Evolutionary conservation across 2,113 vertebrate species (phyloP).

Genomic region (Tupaia chinensis): DNA sequence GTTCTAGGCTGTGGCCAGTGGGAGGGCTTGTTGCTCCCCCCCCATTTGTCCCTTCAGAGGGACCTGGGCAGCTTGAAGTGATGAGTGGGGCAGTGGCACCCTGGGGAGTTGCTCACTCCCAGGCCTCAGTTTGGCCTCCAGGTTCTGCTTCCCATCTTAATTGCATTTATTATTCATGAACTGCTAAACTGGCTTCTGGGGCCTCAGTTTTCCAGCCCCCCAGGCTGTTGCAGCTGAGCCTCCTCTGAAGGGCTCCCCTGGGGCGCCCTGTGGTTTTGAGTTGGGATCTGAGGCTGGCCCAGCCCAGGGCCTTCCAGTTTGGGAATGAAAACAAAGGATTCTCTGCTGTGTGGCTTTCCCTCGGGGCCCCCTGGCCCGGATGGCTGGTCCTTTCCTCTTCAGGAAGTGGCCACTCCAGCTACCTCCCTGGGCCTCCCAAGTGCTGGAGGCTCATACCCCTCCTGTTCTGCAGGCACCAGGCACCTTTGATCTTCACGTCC

Average conservation of each 20-base stretch:
- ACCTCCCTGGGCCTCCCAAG: neutral
- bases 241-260: neutral
- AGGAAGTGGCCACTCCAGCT: neutral
- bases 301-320: neutral
- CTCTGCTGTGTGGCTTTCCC: neutral
- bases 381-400: neutral
- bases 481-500: neutral
- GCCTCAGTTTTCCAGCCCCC: slow-evolving; percentile 53
- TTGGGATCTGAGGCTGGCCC: slow-evolving; percentile 37
- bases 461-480: accelerated
- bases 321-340: slow-evolving; percentile 67
- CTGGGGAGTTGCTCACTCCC: neutral
- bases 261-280: slow-evolving; percentile 63
- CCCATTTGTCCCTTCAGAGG: neutral
- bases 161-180: slow-evolving; percentile 80
- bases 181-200: slow-evolving; percentile 65
- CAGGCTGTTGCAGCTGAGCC: slow-evolving; percentile 69
- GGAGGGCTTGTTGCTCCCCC: neutral
- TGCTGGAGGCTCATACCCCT: neutral
- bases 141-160: slow-evolving; percentile 74
- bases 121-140: slow-evolving; percentile 28
- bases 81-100: neutral
- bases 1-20: neutral
- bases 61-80: neutral
- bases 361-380: neutral